phyloP scores from a whole-genome alignment of 2,797 vertebrate genomes.

The Aulostomus chinensis region DNA sequence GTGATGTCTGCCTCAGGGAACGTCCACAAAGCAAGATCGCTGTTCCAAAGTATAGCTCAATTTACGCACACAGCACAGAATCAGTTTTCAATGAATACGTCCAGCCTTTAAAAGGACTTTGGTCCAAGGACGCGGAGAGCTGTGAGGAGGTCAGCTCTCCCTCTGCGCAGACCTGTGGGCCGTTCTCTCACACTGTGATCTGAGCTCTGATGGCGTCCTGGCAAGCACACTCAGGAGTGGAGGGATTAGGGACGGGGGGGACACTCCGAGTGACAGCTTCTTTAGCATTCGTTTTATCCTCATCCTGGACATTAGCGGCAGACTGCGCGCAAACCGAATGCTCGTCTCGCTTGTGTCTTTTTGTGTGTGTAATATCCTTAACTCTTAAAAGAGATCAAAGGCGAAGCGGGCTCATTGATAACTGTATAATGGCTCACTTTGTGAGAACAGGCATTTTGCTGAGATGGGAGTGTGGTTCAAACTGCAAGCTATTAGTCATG shows the following conservation, averaged over 20 bases:
- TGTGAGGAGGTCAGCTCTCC: slow-evolving; percentile 67
- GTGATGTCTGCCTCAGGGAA: slow-evolving; percentile 34
- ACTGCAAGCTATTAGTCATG: slow-evolving; percentile 73
- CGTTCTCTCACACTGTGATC: slow-evolving; percentile 68
- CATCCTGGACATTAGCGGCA: slow-evolving; percentile 45
- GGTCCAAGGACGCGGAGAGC: slow-evolving; percentile 70
- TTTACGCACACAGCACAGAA: slow-evolving; percentile 39
- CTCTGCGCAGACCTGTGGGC: slow-evolving; percentile 61
- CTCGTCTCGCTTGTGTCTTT: slow-evolving; percentile 51
- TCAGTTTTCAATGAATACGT: slow-evolving; percentile 51
- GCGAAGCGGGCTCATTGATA: slow-evolving; percentile 66
- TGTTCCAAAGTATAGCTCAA: slow-evolving; percentile 48
- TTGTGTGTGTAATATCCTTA: slow-evolving; percentile 47
- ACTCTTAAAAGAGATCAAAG: slow-evolving; percentile 67
- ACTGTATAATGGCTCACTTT: slow-evolving; percentile 73
- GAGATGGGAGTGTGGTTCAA: slow-evolving; percentile 60
- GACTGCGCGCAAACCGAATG: slow-evolving; percentile 31
- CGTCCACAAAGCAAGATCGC: slow-evolving; percentile 44
- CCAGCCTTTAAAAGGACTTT: slow-evolving; percentile 63
- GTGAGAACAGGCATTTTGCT: slow-evolving; percentile 60
- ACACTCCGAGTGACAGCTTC: slow-evolving; percentile 53
- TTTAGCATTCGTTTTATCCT: slow-evolving; percentile 65
- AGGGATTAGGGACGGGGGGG: slow-evolving; percentile 71
- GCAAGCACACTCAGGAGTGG: slow-evolving; percentile 65
- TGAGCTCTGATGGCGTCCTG: slow-evolving; percentile 57